Base-by-base conservation (phyloP, 1,140 invertebrate genomes). In the Aphelenchoides besseyi region DNA sequence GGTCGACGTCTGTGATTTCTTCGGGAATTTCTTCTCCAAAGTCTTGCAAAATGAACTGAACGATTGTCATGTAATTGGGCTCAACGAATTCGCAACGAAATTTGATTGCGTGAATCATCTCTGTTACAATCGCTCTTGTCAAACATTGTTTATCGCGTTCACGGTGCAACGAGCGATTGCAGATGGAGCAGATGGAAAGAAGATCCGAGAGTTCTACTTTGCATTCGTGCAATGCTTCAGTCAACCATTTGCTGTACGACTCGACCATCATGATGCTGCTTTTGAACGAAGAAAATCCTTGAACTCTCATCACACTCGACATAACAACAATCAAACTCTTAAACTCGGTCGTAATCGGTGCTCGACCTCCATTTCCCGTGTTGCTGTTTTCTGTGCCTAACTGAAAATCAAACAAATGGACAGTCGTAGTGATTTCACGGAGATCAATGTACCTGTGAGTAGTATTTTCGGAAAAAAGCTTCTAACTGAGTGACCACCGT, bases 81-180 rank as follows among this genome's bases (percentile, higher is more conserved):
- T 98, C 95, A 0, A 94, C 94, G 75, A 97, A 90, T 9, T 90
- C 90, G 3, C 90, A 90, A 87, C 97, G 97, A 82, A 97, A 96
- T 85, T 96, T 94, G 32, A 98, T 88, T 0, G 93, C 93, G 84
- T 96, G 93, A 30, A 97, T 90, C 63, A 98, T 87, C 86, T 98
- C 95, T 85, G 91, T 93, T 16, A 97, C 91, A 33, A 95, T 89
- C 72, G 92, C 91, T 61, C 95, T 87, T 23, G 92, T 93, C 32
- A 98, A 87, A 59, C 92, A 89, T 75, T 94, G 87, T 86, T 95
- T 97, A 86, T 98, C 96, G 61, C 95, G 88, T 85, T 98, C 96
- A 77, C 91, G 89, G 16, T 88, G 89, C 82, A 96, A 95, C 18
- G 90, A 91, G 77, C 92, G 88, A 80, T 92, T 92, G 83, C 93